Evolutionary conservation across 2,888 invertebrate species (phyloP).

Genomic region (Catonia carolina): DNA sequence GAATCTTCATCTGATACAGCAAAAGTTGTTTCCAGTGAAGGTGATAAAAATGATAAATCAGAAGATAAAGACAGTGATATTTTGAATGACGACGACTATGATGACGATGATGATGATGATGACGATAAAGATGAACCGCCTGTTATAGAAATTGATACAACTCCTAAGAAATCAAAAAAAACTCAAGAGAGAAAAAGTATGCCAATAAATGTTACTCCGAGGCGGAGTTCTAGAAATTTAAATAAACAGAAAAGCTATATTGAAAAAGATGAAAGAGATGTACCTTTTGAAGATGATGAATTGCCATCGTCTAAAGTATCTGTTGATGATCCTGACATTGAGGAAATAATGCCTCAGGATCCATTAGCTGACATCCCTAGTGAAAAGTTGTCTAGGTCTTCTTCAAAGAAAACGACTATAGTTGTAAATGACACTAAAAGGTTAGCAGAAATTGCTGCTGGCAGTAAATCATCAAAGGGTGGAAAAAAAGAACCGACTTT

Average conservation of each 20-base stretch:
- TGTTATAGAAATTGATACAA: constrained; percentile 39
- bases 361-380: constrained; percentile 45
- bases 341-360: constrained; percentile 56
- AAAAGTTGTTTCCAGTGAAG: too few relatives aligned
- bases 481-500: constrained; percentile 66
- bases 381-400: constrained; percentile 38
- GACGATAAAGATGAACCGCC: constrained; percentile 34
- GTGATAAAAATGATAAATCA: constrained; percentile 3
- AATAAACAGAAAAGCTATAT: constrained; percentile 50
- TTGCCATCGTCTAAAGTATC: constrained; percentile 46
- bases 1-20: too few relatives aligned
- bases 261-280: constrained; percentile 38
- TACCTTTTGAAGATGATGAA: constrained; percentile 42
- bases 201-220: constrained; percentile 43
- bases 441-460: constrained; percentile 61
- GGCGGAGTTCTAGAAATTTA: constrained; percentile 52
- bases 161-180: constrained; percentile 33
- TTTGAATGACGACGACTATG: constrained; percentile 10
- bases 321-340: constrained; percentile 56
- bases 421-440: constrained; percentile 66
- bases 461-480: constrained; percentile 46
- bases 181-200: constrained; percentile 31
- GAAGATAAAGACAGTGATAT: constrained; percentile 26
- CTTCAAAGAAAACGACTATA: constrained; percentile 47
- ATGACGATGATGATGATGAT: constrained; percentile 4